These are phyloP conservation scores for Xyrichtys novacula DNA, from an alignment of 2,797 vertebrate species.

Conservation along the genomic window DNA sequence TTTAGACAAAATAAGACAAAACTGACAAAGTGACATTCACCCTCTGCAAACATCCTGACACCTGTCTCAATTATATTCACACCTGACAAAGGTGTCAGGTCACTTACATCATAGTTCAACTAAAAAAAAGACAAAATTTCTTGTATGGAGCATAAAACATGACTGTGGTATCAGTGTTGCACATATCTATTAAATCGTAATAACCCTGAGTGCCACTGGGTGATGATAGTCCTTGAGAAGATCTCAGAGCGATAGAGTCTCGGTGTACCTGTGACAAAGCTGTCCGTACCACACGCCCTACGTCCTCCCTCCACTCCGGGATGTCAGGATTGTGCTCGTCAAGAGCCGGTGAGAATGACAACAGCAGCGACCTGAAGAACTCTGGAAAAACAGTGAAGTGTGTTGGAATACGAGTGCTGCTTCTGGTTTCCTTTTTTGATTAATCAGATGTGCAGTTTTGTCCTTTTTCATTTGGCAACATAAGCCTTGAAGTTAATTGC, in stretches of 20 bases:
- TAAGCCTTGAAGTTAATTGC: slow-evolving; percentile 77
- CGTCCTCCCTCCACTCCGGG: slow-evolving; percentile 95
- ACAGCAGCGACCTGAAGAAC: slow-evolving; percentile 93
- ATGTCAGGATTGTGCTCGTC: slow-evolving; percentile 97
- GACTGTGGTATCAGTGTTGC: slow-evolving; percentile 49
- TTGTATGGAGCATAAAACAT: slow-evolving; percentile 36
- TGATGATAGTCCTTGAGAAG: slow-evolving; percentile 42
- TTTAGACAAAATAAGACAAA: slow-evolving; percentile 7
- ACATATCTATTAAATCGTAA: slow-evolving; percentile 73
- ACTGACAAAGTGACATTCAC: background rate
- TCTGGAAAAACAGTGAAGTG: slow-evolving; percentile 79
- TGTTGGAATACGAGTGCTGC: slow-evolving; percentile 56
- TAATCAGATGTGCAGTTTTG: slow-evolving; percentile 73
- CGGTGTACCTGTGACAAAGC: slow-evolving; percentile 90
- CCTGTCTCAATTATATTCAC: slow-evolving; percentile 18
- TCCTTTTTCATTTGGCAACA: slow-evolving; percentile 74
- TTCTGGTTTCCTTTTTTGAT: slow-evolving; percentile 66
- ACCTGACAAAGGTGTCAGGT: slow-evolving; percentile 14
- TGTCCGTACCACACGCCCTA: slow-evolving; percentile 92
- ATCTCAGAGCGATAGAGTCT: slow-evolving; percentile 59
- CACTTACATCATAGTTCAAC: slow-evolving; percentile 33
- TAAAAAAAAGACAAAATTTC: slow-evolving; percentile 36
- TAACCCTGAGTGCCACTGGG: slow-evolving; percentile 59
- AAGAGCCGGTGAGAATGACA: slow-evolving; percentile 95
- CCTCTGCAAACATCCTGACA: slow-evolving; percentile 20